phyloP scores from a whole-genome alignment of 2,888 invertebrate genomes.

The Bruchidius siliquastri region DNA sequence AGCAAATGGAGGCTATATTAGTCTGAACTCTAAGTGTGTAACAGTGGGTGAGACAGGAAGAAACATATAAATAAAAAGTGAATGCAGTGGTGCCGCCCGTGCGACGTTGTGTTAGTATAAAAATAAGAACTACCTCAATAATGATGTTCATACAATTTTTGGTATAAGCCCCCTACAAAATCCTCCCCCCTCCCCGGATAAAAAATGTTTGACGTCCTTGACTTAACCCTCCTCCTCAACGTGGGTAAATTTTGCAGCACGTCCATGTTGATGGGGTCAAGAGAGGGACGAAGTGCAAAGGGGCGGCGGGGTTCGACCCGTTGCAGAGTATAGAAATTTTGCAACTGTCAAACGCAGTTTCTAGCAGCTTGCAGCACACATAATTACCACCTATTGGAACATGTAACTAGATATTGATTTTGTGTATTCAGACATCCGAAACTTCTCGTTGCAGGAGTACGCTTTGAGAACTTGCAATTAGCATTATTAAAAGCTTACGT shows the following conservation, averaged over 20 bases:
- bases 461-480: conserved; percentile 27
- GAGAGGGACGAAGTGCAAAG: not conserved
- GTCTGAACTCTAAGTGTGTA: too few species aligned
- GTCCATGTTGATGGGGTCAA: not conserved
- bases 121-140: too few species aligned
- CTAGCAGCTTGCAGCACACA: conserved; percentile 24
- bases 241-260: not conserved
- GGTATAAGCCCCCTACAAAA: too few species aligned
- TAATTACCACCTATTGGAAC: conserved; percentile 34
- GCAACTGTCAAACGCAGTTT: conserved; percentile 32
- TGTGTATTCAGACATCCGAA: conserved; percentile 21
- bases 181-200: too few species aligned
- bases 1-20: too few species aligned
- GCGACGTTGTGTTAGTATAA: too few species aligned
- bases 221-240: too few species aligned
- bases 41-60: too few species aligned
- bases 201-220: too few species aligned
- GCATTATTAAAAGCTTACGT: conserved; percentile 22
- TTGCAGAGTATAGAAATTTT: conserved; percentile 27
- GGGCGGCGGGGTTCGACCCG: not conserved
- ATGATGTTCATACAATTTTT: too few species aligned
- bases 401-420: conserved; percentile 35
- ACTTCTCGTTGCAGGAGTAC: conserved; percentile 16
- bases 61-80: too few species aligned
- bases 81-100: too few species aligned